A percentile compares a stretch with the other conserved stretches of the same genome.
phyloP scores from a whole-genome alignment of 2,888 invertebrate species.

The Spisula subtruncata region DNA sequence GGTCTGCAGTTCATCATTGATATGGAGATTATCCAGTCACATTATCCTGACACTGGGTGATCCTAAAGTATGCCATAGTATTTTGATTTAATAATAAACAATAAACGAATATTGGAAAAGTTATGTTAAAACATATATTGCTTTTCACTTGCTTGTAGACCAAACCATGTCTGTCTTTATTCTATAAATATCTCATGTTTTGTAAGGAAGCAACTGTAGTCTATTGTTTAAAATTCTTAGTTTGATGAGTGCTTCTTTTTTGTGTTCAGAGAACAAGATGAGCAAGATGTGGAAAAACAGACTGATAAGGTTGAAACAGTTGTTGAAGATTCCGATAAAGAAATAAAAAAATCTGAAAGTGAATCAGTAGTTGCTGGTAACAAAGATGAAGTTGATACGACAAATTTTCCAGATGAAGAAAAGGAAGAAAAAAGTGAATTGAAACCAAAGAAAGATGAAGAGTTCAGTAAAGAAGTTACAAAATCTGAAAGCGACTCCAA shows the following conservation, averaged over 20 bases:
- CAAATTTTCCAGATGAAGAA: not conserved
- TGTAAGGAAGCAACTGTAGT: too few relatives aligned
- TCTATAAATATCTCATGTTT: too few relatives aligned
- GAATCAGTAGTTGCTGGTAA: not conserved
- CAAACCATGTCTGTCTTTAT: too few relatives aligned
- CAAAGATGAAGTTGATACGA: not conserved
- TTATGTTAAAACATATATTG: too few relatives aligned
- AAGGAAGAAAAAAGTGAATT: not conserved
- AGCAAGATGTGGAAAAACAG: not conserved
- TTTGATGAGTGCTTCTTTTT: not conserved
- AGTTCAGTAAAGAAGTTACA: not conserved
- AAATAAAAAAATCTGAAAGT: not conserved
- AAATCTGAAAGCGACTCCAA: not conserved
- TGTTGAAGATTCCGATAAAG: not conserved
- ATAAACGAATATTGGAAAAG: too few relatives aligned
- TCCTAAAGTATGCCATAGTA: too few relatives aligned
- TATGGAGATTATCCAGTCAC: too few relatives aligned
- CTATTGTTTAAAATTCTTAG: not conserved
- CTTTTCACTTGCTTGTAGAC: too few relatives aligned
- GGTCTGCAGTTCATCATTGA: too few relatives aligned
- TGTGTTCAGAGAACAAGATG: constrained; percentile 12
- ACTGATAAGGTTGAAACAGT: not conserved
- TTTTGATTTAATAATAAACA: too few relatives aligned
- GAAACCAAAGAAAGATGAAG: not conserved
- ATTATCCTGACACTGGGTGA: too few relatives aligned